phyloP scores from a whole-genome alignment of 2,888 invertebrate species.

The Drosophila hamatofila region DNA sequence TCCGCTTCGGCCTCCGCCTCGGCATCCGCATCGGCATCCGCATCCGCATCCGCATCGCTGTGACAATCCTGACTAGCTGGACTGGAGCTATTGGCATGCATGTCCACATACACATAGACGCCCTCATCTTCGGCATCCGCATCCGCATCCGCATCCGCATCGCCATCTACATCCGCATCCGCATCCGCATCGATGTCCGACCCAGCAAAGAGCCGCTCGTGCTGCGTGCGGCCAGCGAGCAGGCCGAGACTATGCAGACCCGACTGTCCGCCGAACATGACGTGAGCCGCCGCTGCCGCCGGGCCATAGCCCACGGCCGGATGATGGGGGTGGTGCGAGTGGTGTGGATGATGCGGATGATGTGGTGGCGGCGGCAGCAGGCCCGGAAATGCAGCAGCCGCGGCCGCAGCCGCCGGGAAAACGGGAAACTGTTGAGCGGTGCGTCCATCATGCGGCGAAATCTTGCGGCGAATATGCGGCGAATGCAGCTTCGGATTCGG shows the following conservation, averaged over 20 bases:
- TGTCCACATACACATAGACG: conserved; percentile 74
- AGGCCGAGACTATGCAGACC: conserved; percentile 60
- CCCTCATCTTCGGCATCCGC: conserved; percentile 75
- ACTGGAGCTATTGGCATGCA: conserved; percentile 75
- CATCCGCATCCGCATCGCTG: conserved; percentile 68
- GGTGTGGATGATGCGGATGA: conserved; percentile 45
- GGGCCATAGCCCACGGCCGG: conserved; percentile 55
- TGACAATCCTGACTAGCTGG: conserved; percentile 79
- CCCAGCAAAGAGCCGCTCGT: conserved; percentile 50
- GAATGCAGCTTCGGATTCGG: conserved; percentile 99
- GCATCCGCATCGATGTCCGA: conserved; percentile 59
- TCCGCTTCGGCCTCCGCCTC: conserved; percentile 45
- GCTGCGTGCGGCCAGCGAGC: conserved; percentile 66
- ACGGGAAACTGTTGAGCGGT: conserved; percentile 92
- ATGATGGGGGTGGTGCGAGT: conserved; percentile 43
- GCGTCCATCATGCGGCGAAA: conserved; percentile 96
- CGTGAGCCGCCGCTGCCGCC: conserved; percentile 55
- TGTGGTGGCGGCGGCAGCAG: conserved; percentile 61
- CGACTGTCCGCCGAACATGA: conserved; percentile 68
- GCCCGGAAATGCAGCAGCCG: conserved; percentile 87
- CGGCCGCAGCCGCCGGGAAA: conserved; percentile 86
- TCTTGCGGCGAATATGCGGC: conserved; percentile 96
- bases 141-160: conserved; percentile 53
- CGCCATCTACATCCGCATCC: conserved; percentile 55
- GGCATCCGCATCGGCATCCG: conserved; percentile 43